Conservation (phyloP, 1,140 invertebrate species). For the Psix sp. region DNA sequence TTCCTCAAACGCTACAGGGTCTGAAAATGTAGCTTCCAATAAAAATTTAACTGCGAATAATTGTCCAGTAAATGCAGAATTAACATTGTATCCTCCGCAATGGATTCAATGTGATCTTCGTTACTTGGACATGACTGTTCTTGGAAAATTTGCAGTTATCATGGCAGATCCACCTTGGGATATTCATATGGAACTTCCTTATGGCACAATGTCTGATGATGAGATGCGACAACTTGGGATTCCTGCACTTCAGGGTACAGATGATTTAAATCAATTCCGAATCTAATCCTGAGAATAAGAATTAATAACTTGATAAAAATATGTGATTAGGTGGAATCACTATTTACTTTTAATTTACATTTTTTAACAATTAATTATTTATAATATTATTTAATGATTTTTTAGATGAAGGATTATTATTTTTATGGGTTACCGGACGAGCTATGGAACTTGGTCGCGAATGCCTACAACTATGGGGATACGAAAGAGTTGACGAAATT, state of each 20-base stretch:
- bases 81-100: constrained; percentile 90
- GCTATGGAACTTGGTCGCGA: constrained; percentile 98
- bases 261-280: neutral
- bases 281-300: neutral
- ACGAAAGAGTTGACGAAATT: constrained; percentile 96
- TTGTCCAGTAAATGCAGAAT: constrained; percentile 60
- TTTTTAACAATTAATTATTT: too few species aligned
- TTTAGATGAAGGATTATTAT: constrained; percentile 93
- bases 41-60: constrained; percentile 60
- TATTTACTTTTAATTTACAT: too few species aligned
- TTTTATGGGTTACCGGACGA: constrained; percentile 98
- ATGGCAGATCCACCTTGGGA: constrained; percentile 99
- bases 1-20: constrained; percentile 13
- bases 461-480: constrained; percentile 95
- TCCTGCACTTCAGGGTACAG: constrained; percentile 85
- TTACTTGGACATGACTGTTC: constrained; percentile 95
- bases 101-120: constrained; percentile 98
- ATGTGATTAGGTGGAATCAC: neutral
- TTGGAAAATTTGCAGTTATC: constrained; percentile 95
- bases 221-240: constrained; percentile 96
- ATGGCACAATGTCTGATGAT: constrained; percentile 99
- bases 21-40: constrained; percentile 12
- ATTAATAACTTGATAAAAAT: neutral
- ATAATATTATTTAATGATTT: too few species aligned
- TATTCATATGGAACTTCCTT: constrained; percentile 98